These are phyloP conservation scores for Callinectes sapidus DNA, from an alignment of 2,888 invertebrate genomes.

Conservation along the genomic window DNA sequence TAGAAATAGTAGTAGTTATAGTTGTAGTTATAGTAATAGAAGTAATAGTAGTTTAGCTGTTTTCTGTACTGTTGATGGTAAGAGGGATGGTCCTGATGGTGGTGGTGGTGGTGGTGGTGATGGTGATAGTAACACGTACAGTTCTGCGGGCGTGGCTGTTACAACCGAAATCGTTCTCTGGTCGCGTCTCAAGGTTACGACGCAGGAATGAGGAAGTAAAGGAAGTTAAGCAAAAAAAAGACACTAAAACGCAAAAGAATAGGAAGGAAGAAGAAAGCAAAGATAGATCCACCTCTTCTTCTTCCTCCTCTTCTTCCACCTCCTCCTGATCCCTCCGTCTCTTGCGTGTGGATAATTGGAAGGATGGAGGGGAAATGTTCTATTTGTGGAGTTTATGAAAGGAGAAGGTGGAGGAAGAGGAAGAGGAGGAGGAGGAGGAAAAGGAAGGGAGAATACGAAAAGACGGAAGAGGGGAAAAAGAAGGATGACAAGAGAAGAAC, in stretches of 20 bases:
- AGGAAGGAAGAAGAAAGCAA: not conserved
- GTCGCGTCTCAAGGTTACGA: not conserved
- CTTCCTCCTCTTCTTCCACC: slow-evolving; percentile 1
- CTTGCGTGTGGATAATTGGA: slow-evolving; percentile 16
- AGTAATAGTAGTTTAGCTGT: not conserved
- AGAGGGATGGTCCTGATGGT: not conserved
- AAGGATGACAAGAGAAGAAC: too few relatives aligned
- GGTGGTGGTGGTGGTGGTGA: not conserved
- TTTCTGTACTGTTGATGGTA: not conserved
- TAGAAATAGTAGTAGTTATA: not conserved
- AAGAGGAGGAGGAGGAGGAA: not conserved
- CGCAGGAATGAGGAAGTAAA: not conserved
- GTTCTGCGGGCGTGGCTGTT: not conserved
- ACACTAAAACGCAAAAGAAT: not conserved
- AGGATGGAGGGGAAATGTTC: not conserved
- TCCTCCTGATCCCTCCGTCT: not conserved
- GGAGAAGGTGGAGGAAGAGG: not conserved
- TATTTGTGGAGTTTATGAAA: not conserved
- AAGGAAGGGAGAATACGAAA: not conserved
- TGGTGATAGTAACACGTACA: not conserved
- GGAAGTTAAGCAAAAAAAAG: not conserved
- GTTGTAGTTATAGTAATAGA: not conserved
- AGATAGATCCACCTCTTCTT: not conserved
- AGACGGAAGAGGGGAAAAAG: not conserved
- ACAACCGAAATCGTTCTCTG: not conserved